Base-by-base conservation (phyloP, 2,888 invertebrate genomes). In the Melinopterus prodromus region DNA sequence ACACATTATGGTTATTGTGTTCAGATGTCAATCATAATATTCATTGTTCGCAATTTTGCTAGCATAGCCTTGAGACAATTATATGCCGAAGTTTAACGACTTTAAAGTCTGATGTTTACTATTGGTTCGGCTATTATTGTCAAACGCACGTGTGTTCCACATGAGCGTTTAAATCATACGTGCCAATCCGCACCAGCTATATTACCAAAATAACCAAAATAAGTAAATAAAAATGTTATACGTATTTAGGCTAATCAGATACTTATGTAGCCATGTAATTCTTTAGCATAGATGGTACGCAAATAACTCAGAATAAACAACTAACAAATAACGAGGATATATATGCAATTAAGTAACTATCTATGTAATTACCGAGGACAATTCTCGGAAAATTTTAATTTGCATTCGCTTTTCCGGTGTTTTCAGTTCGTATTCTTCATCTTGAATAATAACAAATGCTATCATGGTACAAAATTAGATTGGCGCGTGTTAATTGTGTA, bases 31-130 rank as follows among this genome's bases (percentile, higher is more conserved):
- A 53, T 53, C 7, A 53, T 12, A 53, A 53, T 26, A 26, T 53
- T 53, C 53, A 53, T 53, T 53, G 53, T 53, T 53, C 53, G 53
- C 53, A 53, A 53, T 53, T 53, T 53, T 53, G 53, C 53, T 53
- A 53, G 53, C 53, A 53, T 12, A 53, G 12, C 53, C 53, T 53
- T 53, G 53, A 53, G 53, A 53, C 53, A 53, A 53, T 53, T 9
- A 53, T 53, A 53, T 53, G 53, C 53, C 53, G 53, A 53, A 12
- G 53, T 53, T 53, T 53, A 53, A 53, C 53, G 53, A 53, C 53
- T 53, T 53, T 12, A 12, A 53, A 53, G 53, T 53, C 5, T 53
- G 7, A 53, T 53, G 53, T 53, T 53, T 53, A 53, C 53, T 53
- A 53, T 53, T 53, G 53, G 53, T 53, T 53, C 53, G 53, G 53